Base-by-base conservation (phyloP, 2,797 vertebrate genomes). In the Loris lydekkerianus region DNA sequence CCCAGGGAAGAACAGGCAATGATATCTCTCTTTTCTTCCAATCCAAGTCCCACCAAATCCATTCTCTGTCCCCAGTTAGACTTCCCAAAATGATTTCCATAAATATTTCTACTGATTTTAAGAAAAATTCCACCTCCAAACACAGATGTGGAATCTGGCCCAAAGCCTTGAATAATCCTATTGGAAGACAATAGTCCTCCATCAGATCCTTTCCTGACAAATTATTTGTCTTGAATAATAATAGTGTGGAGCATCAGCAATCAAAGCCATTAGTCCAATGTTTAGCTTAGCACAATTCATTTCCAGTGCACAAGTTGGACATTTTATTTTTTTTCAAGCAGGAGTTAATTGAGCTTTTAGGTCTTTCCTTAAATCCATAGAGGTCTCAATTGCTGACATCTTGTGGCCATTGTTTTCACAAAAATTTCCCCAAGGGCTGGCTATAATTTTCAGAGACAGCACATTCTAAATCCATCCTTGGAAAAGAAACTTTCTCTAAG, bases 401-500 rank as follows among this genome's bases (percentile, higher is more conserved):
- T 73, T 69, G 7, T 86, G 58, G 20, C 13, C 86, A 87, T 75
- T 89, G 70, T 89, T 96, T 96, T 81, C 31, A 95, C 23, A 93
- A 87, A 34, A 97, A 85, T 92, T 58, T 82, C 25, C 43, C 53
- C 10, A 82, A 92, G 73, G 89, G 37, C 4, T 97, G 95, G 43
- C 63, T 87, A 5, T 94, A 78, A 94, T 96, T 91, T 95, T 96
- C 73, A 94, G 65, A 88, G 61, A 93, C 11, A 96, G 93, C 84
- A 86, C 15, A 93, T 96, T 97, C 87, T 96, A 96, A 96, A 95
- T 88, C 72, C 72, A 77, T 70, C 31, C 29, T 89, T 77, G 56
- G 29, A 63, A 84, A 89, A 75, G 34, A 72, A 69, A 69, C 14
- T 56, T 82, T n/a, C 93, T 84, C 84, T 67, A 82, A 95, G 76